These are phyloP conservation scores for Bombus breviceps DNA, from an alignment of 1,140 invertebrate species.

Conservation along the genomic window DNA sequence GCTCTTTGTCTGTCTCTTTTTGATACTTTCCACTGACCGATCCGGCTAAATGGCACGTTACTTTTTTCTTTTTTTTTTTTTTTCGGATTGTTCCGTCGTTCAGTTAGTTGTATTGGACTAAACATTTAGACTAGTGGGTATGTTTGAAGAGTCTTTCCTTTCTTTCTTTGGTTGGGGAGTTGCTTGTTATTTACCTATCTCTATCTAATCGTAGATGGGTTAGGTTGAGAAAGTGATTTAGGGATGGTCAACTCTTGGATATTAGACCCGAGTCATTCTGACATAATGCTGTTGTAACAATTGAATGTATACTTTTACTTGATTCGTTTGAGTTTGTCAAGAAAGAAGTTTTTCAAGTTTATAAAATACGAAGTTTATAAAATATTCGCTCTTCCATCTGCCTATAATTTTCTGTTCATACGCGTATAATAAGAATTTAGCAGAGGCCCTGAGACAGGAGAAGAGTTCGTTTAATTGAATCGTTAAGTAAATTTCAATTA, in stretches of 20 bases:
- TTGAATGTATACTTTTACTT: no score
- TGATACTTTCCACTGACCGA: background rate
- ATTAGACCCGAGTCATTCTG: background rate
- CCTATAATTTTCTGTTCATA: background rate
- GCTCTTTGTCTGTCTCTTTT: background rate
- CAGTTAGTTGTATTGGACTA: no score
- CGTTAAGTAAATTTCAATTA: background rate
- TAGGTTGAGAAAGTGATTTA: background rate
- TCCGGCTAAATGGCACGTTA: slow-evolving; percentile 16
- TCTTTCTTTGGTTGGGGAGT: background rate
- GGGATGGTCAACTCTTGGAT: background rate
- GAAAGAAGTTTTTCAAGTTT: no score
- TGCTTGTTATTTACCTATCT: rapidly evolving
- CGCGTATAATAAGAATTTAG: background rate
- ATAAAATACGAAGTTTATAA: no score
- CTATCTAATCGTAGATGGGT: no score
- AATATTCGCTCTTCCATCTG: background rate
- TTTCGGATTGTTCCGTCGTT: background rate
- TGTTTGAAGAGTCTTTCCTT: background rate
- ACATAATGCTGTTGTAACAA: background rate
- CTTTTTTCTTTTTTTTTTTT: background rate
- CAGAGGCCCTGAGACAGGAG: no score
- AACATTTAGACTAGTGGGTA: no score
- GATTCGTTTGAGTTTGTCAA: no score
- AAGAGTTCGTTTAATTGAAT: background rate